Base-by-base conservation (phyloP, 2,797 vertebrate species). In the Gymnodraco acuticeps region DNA sequence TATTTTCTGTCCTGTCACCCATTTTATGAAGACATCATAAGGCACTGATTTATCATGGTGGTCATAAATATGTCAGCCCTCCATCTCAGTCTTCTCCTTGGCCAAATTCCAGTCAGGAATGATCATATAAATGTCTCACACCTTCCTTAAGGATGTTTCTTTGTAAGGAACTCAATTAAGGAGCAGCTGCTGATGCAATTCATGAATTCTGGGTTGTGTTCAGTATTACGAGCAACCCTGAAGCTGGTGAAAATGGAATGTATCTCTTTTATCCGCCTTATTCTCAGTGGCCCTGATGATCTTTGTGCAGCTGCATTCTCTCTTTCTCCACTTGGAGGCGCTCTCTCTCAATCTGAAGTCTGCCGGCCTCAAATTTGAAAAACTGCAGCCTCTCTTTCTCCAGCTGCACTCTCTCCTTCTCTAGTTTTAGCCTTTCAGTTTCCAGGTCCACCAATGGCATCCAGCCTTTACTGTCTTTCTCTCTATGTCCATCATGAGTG, bases 341-440 rank as follows among this genome's bases (percentile, higher is more conserved):
- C 48, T 98, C 96, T 92, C 97, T 96, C 88, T 98, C 97, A 20
- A 97, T 97, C 92, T 97, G 97, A 81, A 97, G 93, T 85, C 97
- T 95, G 71, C 97, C 95, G 0, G 96, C 96, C 83, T 98, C 97
- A 66, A 97, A 98, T 83, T 96, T 98, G 3, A 98, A 89, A 81
- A 98, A 97, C 89, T 98, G 97, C 75, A 99, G 93, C 70, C 97
- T 94, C 81, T 98, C 97, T 13, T 97, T 98, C 75, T 98, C 97
- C 67, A 99, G 90, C 75, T 97, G 96, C 78, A 98, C 94, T 60
- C 96, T 95, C 86, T 97, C 97, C 70, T 96, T 96, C 89, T 99
- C 97, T 9, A 98, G 94, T 89, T 96, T 97, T 54, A 98, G 75
- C 91, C 96, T 96, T 77, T 97, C 97, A 0, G 96, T 88, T 91